Conservation (phyloP, 2,113 vertebrate species). For the Scolopax mira region DNA sequence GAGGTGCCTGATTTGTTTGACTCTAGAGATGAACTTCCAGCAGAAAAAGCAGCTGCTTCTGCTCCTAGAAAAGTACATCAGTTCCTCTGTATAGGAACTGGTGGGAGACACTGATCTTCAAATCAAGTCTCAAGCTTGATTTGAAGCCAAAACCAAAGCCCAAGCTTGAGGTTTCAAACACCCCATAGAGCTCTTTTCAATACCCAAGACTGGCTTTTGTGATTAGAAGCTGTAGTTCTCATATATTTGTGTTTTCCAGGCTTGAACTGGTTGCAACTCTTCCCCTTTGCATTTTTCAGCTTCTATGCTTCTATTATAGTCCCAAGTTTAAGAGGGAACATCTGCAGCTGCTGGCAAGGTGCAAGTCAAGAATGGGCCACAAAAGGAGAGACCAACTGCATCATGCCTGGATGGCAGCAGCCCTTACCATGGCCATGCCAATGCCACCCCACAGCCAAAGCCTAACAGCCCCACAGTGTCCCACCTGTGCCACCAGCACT, state of each 20-base stretch:
- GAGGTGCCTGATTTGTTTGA: background rate
- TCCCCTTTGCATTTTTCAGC: background rate
- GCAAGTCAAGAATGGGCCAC: background rate
- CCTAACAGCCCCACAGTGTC: background rate
- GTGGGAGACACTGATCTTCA: background rate
- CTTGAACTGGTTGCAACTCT: background rate
- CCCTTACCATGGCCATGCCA: background rate
- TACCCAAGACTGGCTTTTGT: background rate
- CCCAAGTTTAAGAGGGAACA: background rate
- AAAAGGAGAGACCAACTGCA: background rate
- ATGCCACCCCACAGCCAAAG: background rate
- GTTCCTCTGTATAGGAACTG: background rate
- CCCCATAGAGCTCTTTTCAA: background rate
- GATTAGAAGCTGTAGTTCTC: background rate
- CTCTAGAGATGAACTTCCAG: background rate
- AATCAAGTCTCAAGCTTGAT: background rate
- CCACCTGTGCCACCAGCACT: background rate
- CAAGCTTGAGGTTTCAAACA: background rate
- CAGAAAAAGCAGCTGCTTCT: background rate
- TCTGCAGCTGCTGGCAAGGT: background rate
- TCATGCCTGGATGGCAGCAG: background rate
- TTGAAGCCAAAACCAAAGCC: background rate
- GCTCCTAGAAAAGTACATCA: background rate
- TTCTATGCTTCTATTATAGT: background rate
- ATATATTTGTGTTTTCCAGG: background rate